A percentile compares a stretch with the other conserved stretches of the same genome.
Conservation (phyloP, 2,797 vertebrate species). For the Gymnothorax reevesii region DNA sequence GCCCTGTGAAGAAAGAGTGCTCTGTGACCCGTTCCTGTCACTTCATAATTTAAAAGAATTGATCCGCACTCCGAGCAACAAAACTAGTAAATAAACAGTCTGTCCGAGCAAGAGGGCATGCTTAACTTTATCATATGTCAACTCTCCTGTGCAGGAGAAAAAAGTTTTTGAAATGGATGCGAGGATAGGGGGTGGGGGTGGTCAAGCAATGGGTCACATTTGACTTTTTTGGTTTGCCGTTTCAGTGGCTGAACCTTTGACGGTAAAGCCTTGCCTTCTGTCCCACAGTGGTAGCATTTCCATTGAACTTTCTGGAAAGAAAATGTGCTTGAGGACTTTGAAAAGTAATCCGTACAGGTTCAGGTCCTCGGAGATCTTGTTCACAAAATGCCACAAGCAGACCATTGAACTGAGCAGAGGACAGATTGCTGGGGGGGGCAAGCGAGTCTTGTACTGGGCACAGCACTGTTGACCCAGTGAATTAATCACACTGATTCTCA, state of each 20-base stretch:
- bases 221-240: constrained; percentile 40
- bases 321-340: neutral
- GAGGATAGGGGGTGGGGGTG: constrained; percentile 46
- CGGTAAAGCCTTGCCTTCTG: constrained; percentile 10
- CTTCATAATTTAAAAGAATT: constrained; percentile 76
- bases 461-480: neutral
- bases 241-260: constrained; percentile 27
- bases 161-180: constrained; percentile 30
- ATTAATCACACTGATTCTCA: constrained; percentile 29
- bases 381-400: constrained; percentile 2
- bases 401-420: neutral
- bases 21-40: constrained; percentile 61
- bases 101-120: neutral
- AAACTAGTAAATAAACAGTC: constrained; percentile 16
- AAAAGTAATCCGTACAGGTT: neutral
- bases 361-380: constrained; percentile 19
- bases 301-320: neutral
- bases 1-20: constrained; percentile 62
- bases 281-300: neutral
- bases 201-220: constrained; percentile 56
- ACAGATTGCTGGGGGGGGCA: constrained; percentile 1
- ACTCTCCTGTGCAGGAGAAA: neutral
- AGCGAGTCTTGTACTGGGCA: constrained; percentile 10
- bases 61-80: constrained; percentile 61
- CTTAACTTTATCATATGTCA: constrained; percentile 22